Conservation (phyloP, 1,140 invertebrate genomes). For the Bombus consobrinus region DNA sequence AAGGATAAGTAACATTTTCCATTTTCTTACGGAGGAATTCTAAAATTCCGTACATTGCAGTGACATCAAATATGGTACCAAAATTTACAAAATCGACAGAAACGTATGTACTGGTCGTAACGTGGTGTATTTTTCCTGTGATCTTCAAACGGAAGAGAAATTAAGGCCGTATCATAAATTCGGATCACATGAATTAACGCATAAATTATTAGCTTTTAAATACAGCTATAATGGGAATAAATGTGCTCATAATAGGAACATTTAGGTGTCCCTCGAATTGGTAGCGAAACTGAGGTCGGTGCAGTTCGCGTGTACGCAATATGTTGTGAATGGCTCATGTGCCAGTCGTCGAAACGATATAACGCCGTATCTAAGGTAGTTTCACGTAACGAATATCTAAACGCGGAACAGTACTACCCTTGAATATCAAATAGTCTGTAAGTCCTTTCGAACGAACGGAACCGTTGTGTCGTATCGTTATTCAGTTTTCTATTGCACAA, state of each 20-base stretch:
- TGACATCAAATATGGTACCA: too few species aligned
- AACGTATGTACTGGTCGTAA: too few species aligned
- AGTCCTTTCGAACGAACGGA: conserved; percentile 4
- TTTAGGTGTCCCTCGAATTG: conserved; percentile 17
- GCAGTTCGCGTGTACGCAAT: conserved; percentile 8
- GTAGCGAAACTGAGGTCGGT: background rate
- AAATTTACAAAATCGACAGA: too few species aligned
- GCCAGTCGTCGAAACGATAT: conserved; percentile 38
- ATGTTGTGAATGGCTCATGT: conserved; percentile 19
- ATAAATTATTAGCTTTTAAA: background rate
- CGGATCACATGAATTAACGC: background rate
- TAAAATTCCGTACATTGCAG: background rate
- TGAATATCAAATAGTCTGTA: conserved; percentile 34
- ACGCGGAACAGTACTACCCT: background rate
- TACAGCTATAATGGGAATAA: background rate
- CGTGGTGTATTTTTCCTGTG: background rate
- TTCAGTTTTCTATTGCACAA: background rate
- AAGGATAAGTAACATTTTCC: background rate
- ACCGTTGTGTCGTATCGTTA: conserved; percentile 15
- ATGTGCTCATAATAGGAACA: background rate
- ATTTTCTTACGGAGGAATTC: background rate
- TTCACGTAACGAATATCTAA: conserved; percentile 47
- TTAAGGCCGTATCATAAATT: background rate
- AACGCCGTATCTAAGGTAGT: conserved; percentile 17
- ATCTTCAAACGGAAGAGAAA: background rate